These are phyloP conservation scores for Drosophila pachea DNA, from an alignment of 1,140 invertebrate species.

Conservation along the genomic window DNA sequence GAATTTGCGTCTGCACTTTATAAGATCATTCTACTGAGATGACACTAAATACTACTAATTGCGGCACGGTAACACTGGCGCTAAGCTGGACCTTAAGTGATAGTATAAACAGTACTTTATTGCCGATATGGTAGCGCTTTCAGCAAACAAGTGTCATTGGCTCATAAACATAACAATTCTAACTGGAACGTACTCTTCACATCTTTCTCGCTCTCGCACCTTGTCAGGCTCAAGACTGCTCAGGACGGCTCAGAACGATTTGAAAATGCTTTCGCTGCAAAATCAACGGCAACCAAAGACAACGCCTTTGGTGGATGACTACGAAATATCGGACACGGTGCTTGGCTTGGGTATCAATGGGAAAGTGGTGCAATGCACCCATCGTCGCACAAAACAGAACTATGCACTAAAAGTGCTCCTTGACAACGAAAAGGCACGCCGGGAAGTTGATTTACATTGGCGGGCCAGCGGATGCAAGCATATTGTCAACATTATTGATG, in stretches of 20 bases:
- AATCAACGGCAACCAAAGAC: conserved; percentile 83
- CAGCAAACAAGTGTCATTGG: background rate
- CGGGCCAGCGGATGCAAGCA: conserved; percentile 92
- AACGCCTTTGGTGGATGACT: conserved; percentile 93
- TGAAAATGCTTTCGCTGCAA: conserved; percentile 63
- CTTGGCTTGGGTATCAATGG: conserved; percentile 99
- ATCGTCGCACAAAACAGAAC: conserved; percentile 85
- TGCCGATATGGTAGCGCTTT: too few relatives aligned
- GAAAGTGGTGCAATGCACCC: conserved; percentile 91
- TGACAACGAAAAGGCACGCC: conserved; percentile 93
- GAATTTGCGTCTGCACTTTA: conserved; percentile 12
- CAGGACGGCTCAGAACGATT: too few relatives aligned
- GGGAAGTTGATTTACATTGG: conserved; percentile 98
- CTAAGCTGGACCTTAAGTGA: too few relatives aligned
- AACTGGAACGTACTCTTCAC: background rate
- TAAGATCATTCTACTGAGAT: conserved; percentile 4
- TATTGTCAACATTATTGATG: conserved; percentile 96
- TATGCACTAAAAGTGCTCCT: conserved; percentile 95
- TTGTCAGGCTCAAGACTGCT: conserved; percentile 5
- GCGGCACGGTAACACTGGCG: background rate
- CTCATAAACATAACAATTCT: conserved; percentile 1
- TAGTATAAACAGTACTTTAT: too few relatives aligned
- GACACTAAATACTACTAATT: conserved; percentile 6
- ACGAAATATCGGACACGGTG: conserved; percentile 95
- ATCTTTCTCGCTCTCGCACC: background rate